Conservation (phyloP, 2,113 vertebrate genomes). For the Gallinago undulata region DNA sequence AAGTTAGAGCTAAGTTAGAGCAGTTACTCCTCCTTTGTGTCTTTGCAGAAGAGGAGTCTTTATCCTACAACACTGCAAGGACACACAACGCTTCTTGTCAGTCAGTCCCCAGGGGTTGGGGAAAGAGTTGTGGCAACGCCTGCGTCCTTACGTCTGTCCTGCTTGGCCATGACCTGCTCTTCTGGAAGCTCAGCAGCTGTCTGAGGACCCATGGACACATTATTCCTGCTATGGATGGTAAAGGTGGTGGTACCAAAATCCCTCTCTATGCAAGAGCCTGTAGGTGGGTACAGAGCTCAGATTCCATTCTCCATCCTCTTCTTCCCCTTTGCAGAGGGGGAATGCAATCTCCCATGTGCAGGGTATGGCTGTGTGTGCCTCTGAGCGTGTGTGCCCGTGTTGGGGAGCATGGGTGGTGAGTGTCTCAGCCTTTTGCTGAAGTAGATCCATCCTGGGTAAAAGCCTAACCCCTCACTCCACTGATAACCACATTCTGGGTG, state of each 20-base stretch:
- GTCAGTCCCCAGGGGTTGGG: background rate
- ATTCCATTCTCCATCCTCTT: background rate
- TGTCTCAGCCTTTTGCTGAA: background rate
- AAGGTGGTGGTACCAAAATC: background rate
- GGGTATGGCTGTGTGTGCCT: background rate
- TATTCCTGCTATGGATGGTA: background rate
- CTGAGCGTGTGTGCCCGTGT: fast-evolving
- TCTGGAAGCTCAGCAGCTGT: background rate
- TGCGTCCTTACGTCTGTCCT: background rate
- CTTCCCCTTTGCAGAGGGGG: background rate
- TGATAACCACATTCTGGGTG: background rate
- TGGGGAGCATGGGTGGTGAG: background rate
- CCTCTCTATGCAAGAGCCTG: background rate
- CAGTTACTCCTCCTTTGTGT: background rate
- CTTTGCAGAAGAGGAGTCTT: background rate
- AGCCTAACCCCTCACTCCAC: background rate
- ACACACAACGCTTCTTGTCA: background rate
- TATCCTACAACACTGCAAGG: background rate
- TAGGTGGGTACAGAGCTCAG: background rate
- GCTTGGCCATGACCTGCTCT: background rate
- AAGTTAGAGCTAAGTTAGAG: background rate
- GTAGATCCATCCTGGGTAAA: background rate
- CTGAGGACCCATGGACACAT: background rate
- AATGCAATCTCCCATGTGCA: background rate
- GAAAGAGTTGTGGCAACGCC: background rate